Percentiles rank a stretch among this genome's conserved stretches.
Evolutionary conservation across 92 coral and sea anemone genomes (phyloP).

Genomic region (Hydrozoanthus gracilis): DNA sequence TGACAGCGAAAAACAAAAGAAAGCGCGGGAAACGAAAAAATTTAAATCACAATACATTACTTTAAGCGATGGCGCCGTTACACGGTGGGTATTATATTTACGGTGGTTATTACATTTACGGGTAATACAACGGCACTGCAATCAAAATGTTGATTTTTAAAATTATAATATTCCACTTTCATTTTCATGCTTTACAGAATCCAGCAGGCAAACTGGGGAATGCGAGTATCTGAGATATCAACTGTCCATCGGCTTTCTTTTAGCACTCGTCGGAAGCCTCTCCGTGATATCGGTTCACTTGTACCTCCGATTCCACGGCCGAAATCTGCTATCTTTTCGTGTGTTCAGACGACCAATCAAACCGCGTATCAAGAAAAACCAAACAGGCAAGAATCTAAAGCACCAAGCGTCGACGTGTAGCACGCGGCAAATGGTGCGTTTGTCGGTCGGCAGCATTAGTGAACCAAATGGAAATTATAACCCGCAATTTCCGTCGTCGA

Average conservation of each 20-base stretch:
- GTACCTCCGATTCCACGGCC: constrained; percentile 11
- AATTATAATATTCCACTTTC: too few species aligned
- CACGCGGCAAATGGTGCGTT: constrained; percentile 7
- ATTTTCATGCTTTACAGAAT: neutral
- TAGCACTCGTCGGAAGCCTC: neutral
- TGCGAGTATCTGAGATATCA: neutral
- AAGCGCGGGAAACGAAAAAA: too few species aligned
- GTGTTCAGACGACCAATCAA: neutral
- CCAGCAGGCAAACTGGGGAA: neutral
- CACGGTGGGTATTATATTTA: too few species aligned
- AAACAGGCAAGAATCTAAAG: neutral
- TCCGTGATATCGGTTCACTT: neutral
- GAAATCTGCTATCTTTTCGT: neutral
- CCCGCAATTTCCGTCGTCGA: neutral
- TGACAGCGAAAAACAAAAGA: too few species aligned
- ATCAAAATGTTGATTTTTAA: too few species aligned
- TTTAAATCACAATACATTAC: too few species aligned
- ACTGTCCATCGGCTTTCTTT: neutral
- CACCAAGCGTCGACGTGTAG: neutral
- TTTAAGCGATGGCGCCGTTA: too few species aligned
- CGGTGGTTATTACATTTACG: too few species aligned
- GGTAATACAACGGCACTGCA: too few species aligned
- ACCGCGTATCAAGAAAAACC: neutral
- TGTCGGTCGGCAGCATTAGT: neutral
- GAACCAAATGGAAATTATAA: neutral